Evolutionary conservation across 2,888 invertebrate species (phyloP), one percentile per base, ranked within the genome.

Genomic region (Microplitis deprimator): DNA sequence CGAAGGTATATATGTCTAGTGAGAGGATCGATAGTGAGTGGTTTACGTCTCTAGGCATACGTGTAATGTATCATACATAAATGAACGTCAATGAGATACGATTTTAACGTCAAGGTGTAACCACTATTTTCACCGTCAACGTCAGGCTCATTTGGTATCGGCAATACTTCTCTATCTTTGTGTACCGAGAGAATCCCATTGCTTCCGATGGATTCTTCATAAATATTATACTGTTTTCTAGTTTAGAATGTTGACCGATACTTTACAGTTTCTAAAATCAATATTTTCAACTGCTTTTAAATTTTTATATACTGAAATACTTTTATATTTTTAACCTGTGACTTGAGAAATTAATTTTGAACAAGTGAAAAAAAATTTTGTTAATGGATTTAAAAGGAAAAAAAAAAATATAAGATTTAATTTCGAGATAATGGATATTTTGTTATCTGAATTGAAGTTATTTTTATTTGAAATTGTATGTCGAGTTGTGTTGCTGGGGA

Each of bases 51-150:
- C 29, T 8, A 65, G 50, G 70, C 38, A 60, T 29, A 40, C 61
- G 61, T 77, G 62, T 68, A 68, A 61, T 41, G 60, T 59, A 62
- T 68, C 62, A 77, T 77, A 71, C 72, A 77, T 77, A 73, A 77
- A 73, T 77, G 68, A 77, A 62, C 20, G 61, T 67, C 29, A 72
- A 62, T 6, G 62, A 62, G 62, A 62, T 6, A 62, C 62, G 16
- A 62, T 62, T 17, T 62, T 16, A 62, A 77, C 68, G 62, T 40
- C 39, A 17, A 62, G 20, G 72, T 62, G 39, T 64, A 16, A 62
- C n/a, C 20, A 17, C 20, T 62, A 17, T 20, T 62, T 6, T 17
- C 8, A 62, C 20, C 16, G 62, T 16, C 20, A 62, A 62, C 10
- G 20, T 62, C 62, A 62, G 50, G 50, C 50, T 41, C 6, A 62